Percentiles rank a stretch among this genome's conserved stretches.
Conservation (phyloP, 2,888 invertebrate species). For the Holacanthella duospinosa region DNA sequence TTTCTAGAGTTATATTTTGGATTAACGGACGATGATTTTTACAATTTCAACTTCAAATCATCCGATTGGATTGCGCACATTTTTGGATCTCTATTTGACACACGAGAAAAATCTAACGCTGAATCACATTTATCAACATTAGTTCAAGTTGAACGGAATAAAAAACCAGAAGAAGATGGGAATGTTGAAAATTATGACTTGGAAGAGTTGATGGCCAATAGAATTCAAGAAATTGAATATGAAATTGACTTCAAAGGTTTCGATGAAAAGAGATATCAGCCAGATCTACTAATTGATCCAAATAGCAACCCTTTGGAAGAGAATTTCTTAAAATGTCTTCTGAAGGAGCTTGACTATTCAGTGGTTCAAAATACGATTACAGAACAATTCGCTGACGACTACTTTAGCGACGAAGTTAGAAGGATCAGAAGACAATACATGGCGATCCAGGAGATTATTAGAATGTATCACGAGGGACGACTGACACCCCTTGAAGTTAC, state of each 20-base stretch:
- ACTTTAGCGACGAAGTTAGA: too few relatives aligned
- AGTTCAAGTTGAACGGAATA: neutral
- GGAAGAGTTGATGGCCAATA: conserved; percentile 22
- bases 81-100: neutral
- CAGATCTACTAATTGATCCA: too few relatives aligned
- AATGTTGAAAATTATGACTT: conserved; percentile 29
- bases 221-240: conserved; percentile 21
- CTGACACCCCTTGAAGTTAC: neutral
- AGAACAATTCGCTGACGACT: too few relatives aligned
- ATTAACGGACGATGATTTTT: neutral
- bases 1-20: too few relatives aligned
- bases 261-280: too few relatives aligned
- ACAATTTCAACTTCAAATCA: neutral
- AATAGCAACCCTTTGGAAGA: too few relatives aligned
- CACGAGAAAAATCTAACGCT: neutral
- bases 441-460: neutral
- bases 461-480: neutral
- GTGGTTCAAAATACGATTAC: too few relatives aligned
- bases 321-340: too few relatives aligned
- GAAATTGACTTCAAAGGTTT: neutral
- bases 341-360: too few relatives aligned
- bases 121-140: neutral
- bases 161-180: conserved; percentile 11
- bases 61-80: neutral
- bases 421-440: too few relatives aligned